Percentiles rank a stretch among this genome's conserved stretches.
These are phyloP conservation scores for Clytia hemisphaerica DNA, from an alignment of 30 jellyfish, hydroid and myxozoan species.

Conservation along the genomic window DNA sequence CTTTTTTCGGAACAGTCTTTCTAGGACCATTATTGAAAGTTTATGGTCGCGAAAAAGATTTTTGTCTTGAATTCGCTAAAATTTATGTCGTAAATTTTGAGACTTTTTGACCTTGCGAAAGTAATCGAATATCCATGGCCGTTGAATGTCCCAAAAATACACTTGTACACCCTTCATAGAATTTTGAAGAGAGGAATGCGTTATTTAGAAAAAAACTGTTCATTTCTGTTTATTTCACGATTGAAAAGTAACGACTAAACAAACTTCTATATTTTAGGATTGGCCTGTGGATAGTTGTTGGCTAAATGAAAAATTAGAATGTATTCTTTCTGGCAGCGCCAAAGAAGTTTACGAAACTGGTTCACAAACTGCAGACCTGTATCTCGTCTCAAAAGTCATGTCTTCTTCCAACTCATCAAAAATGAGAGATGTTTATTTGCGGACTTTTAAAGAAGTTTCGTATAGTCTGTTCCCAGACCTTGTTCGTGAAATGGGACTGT, in stretches of 20 bases:
- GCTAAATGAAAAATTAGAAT: conserved; percentile 34
- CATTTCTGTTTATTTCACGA: too few species aligned
- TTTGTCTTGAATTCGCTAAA: too few species aligned
- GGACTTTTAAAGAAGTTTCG: conserved; percentile 19
- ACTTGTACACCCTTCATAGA: not conserved
- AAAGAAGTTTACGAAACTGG: conserved; percentile 91
- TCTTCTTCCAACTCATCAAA: not conserved
- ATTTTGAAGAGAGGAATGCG: not conserved
- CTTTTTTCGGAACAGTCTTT: too few species aligned
- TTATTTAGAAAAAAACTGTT: not conserved
- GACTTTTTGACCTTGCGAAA: too few species aligned
- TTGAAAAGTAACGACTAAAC: not conserved
- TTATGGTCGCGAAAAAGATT: too few species aligned
- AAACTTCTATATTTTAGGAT: conserved; percentile 39
- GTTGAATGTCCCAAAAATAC: not conserved
- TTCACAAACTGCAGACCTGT: conserved; percentile 82
- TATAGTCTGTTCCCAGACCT: conserved; percentile 68
- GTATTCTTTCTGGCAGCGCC: conserved; percentile 73
- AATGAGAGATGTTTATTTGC: conserved; percentile 1
- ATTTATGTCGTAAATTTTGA: too few species aligned
- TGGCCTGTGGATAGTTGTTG: conserved; percentile 84
- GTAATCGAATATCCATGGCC: not conserved
- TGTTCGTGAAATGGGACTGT: conserved; percentile 76
- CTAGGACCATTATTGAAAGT: too few species aligned
- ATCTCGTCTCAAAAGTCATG: conserved; percentile 28